These are phyloP conservation scores for Calcarius ornatus DNA, from an alignment of 2,113 vertebrate genomes.

Conservation along the genomic window DNA sequence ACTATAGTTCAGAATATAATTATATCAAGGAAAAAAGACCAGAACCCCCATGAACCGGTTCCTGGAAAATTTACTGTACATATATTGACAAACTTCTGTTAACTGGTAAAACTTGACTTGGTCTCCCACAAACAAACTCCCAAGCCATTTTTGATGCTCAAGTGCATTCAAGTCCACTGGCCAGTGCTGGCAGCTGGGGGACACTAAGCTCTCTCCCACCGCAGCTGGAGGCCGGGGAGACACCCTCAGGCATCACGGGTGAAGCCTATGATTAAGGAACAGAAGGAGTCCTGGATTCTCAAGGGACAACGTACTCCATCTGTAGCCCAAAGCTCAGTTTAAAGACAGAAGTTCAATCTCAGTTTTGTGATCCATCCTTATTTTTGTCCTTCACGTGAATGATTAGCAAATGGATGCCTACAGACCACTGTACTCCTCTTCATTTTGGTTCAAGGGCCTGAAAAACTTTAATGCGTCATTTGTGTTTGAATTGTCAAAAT, in stretches of 20 bases:
- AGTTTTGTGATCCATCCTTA: not conserved
- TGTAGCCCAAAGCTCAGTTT: not conserved
- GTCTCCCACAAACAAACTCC: not conserved
- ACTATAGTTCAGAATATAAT: not conserved
- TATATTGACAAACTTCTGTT: not conserved
- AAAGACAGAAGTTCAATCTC: not conserved
- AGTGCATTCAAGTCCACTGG: not conserved
- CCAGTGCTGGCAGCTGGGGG: not conserved
- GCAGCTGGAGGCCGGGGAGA: not conserved
- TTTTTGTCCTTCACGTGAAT: not conserved
- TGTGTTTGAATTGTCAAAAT: not conserved
- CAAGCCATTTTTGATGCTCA: not conserved
- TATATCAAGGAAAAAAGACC: not conserved
- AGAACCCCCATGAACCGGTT: accelerated
- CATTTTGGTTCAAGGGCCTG: not conserved
- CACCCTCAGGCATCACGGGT: not conserved
- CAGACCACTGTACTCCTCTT: not conserved
- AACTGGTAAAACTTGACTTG: not conserved
- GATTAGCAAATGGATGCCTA: not conserved
- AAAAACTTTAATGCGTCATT: not conserved
- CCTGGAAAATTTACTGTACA: not conserved
- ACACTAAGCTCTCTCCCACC: not conserved
- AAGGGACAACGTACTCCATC: not conserved
- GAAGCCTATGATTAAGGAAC: not conserved
- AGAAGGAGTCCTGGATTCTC: not conserved